Evolutionary conservation across 2,888 invertebrate genomes (phyloP), one percentile per base, ranked within the genome.

Genomic region (Craniophora ligustri): DNA sequence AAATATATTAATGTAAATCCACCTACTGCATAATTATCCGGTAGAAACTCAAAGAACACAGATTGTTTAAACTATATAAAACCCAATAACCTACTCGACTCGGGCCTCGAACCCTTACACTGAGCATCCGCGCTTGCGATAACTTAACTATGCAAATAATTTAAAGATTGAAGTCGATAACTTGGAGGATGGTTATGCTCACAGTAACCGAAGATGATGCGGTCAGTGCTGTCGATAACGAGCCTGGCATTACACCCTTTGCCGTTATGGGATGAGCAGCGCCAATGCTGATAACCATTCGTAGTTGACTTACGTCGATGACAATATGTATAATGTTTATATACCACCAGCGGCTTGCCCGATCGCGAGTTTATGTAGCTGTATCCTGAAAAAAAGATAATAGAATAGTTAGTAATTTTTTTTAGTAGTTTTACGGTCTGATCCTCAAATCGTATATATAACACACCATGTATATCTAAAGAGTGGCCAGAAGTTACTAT

Each of bases 161-260:
- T 3, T 1, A 23, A 1, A 8, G 26, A 5, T 26, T 26, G 10
- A 3, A n/a, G 3, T n/a, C 19, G n/a, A n/a, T 5, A n/a, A 10
- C 5, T 49, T 1, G 41, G 50, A 2, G 39, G 21, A 16, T 67
- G 66, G 3, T 26, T 56, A 19, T 66, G 62, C 15, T 54, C 14
- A n/a, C 28, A 59, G 3, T 38, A 44, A 4, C 42, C 55, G 10
- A 6, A 32, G 0, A 49, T 2, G 21, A 66, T 32, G 3, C 8
- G 2, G 1, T 39, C 28, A 0, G 23, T 2, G 3, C 6, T 10
- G 28, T 53, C 30, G 1, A 57, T 13, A 5, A 41, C 1, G 1
- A 67, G n/a, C 26, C 30, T 57, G 1, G 62, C 57, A 11, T 53
- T 47, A 28, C 66, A 67, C 0, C 53, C 62, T 23, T 21, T 66